A percentile compares a stretch with the other conserved stretches of the same genome.
Evolutionary conservation across 2,797 vertebrate genomes (phyloP).

Genomic region (Cirrhinus molitorella): DNA sequence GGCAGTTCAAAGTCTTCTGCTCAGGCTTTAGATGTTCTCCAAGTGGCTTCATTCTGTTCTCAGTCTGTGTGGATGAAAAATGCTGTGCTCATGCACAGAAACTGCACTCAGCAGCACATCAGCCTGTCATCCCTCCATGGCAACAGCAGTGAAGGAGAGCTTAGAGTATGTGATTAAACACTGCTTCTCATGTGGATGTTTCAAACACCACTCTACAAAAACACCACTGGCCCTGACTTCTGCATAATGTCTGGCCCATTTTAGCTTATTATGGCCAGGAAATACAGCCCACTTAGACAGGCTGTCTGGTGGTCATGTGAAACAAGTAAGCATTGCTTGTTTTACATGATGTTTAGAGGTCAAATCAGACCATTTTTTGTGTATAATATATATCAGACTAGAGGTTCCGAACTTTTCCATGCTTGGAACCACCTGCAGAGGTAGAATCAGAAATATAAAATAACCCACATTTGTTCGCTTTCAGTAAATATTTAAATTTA

Average conservation of each 20-base stretch:
- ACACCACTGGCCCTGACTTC: slow-evolving; percentile 5
- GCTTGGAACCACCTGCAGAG: background rate
- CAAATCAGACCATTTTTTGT: background rate
- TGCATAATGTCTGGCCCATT: slow-evolving; percentile 18
- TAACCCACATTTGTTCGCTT: background rate
- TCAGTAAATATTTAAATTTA: background rate
- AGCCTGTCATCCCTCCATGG: slow-evolving; percentile 38
- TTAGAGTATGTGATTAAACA: slow-evolving; percentile 28
- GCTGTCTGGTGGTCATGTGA: background rate
- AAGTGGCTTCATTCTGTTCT: slow-evolving; percentile 41
- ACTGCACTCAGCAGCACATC: slow-evolving; percentile 43
- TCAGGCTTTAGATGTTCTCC: slow-evolving; percentile 29
- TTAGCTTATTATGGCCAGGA: slow-evolving; percentile 15
- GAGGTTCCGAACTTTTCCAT: background rate
- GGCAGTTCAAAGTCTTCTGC: slow-evolving; percentile 40
- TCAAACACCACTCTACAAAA: slow-evolving; percentile 6
- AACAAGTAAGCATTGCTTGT: background rate
- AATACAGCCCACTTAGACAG: background rate
- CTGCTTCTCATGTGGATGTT: slow-evolving; percentile 22
- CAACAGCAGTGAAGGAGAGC: slow-evolving; percentile 42
- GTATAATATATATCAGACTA: background rate
- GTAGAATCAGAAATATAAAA: background rate
- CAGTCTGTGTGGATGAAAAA: slow-evolving; percentile 33
- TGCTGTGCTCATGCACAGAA: slow-evolving; percentile 39
- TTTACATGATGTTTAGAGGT: background rate